Evolutionary conservation across 2,797 vertebrate species (phyloP), one percentile per base, ranked within the genome.

Genomic region (Gymnothorax javanicus): DNA sequence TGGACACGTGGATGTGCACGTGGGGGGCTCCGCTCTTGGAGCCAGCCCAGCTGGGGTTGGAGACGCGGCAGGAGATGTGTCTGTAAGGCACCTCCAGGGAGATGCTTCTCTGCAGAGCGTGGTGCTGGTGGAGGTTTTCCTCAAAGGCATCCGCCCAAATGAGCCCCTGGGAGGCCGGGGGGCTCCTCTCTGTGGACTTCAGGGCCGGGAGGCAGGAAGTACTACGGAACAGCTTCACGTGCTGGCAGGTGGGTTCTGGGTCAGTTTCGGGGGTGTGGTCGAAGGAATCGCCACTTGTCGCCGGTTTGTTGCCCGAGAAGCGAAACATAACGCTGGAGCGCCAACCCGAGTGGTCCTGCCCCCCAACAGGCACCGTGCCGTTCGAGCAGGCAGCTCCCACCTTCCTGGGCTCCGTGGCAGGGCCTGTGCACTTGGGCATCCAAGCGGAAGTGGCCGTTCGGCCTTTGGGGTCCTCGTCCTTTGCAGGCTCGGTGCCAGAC

Each of bases 1-100:
- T 94, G 88, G 96, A 96, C 93, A 99, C 96, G 91, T 97, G 97
- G 92, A 99, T 98, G 92, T 98, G 97, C 88, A 99, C 96, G 86
- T 97, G 97, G 85, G 98, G 97, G 88, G 95, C 94, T 91, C 94
- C 94, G 82, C 92, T 94, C 88, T 90, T 94, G 0, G 95, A 94
- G 92, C 93, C 95, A 88, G 88, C 92, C 87, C 95, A 95, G 88
- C 95, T 96, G 91, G 96, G 93, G 91, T 97, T 97, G 50, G 97
- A 97, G 94, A 97, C 95, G 71, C 96, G 96, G 94, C 96, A 98
- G 91, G 97, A 97, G 94, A 97, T 93, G 93, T 95, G 97, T 11
- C 93, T 91, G 23, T 89, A 94, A 11, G 97, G 96, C 86, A 97
- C 97, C 93, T 98, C 98, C 89, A 98, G 88, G 0, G 98, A 99